Evolutionary conservation across 2,113 vertebrate species (phyloP), one percentile per base, ranked within the genome.

Genomic region (Psittacula cyanocephala): DNA sequence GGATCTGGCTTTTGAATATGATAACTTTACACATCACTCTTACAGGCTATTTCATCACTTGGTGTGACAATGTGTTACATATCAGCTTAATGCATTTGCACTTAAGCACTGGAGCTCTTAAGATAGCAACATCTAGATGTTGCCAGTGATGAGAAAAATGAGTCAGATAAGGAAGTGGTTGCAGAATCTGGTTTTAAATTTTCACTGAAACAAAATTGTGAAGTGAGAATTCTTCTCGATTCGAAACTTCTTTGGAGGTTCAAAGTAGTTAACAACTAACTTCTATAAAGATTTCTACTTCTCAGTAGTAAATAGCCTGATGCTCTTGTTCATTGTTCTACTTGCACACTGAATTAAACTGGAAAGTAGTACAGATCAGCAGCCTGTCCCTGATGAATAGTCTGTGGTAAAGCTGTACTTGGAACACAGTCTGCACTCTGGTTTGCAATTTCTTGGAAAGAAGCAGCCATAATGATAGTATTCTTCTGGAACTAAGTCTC

Each of bases 101-200:
- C 67, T 88, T 74, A 44, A 91, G 69, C 41, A 13, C 55, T 80
- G 55, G 46, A 83, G 70, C 69, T 80, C 81, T 74, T 31, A 67
- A 94, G 67, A 6, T 65, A 62, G 31, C 43, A 67, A 23, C 0
- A 2, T 83, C 62, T 62, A 78, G 55, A 84, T 92, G 62, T 76
- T 95, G 82, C 74, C 52, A 84, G 90, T 17, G 10, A 60, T 27
- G n/a, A 95, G 79, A 83, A 86, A 92, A 94, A 69, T 94, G 90
- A 94, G 83, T 90, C 62, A 90, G 80, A 27, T 93, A 86, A 96
- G 95, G 93, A 97, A 96, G 95, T 96, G 88, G 88, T 96, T 96
- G 82, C 79, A 91, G 85, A 85, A 93, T 94, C 92, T 93, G 65
- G 62, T 74, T 96, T 94, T 9, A 90, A 75, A 96, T 94, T 93